Conservation (phyloP, 2,888 invertebrate genomes). For the Timema podura region DNA sequence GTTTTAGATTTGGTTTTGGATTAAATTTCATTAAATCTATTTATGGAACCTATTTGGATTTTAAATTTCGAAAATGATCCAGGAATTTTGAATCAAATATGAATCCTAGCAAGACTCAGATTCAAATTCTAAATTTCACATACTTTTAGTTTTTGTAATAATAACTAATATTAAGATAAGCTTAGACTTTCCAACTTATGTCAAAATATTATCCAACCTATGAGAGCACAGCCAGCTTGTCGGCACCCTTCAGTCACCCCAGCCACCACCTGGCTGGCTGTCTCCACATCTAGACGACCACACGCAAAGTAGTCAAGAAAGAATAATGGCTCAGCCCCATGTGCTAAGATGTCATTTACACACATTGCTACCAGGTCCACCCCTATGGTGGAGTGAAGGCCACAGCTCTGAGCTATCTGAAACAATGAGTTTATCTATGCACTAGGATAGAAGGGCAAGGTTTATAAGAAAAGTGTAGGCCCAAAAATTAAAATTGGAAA, state of each 20-base stretch:
- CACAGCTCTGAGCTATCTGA: slow-evolving; percentile 76
- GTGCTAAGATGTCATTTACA: slow-evolving; percentile 92
- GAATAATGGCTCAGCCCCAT: slow-evolving; percentile 92
- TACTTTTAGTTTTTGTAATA: too few species aligned
- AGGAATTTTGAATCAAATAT: too few species aligned
- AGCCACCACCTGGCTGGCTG: slow-evolving; percentile 72
- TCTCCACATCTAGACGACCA: slow-evolving; percentile 72
- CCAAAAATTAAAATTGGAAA: too few species aligned
- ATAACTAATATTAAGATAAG: too few species aligned
- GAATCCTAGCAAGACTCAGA: too few species aligned
- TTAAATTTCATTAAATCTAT: too few species aligned
- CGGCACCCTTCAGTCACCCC: slow-evolving; percentile 88
- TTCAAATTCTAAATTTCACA: too few species aligned
- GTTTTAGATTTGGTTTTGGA: too few species aligned
- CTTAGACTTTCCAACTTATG: too few species aligned
- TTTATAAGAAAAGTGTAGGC: too few species aligned
- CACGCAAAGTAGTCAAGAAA: slow-evolving; percentile 97
- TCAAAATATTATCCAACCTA: slow-evolving; percentile 56
- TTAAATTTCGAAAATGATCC: too few species aligned
- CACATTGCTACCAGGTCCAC: slow-evolving; percentile 98
- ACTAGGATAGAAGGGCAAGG: neutral
- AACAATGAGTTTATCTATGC: slow-evolving; percentile 41
- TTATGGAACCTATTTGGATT: too few species aligned
- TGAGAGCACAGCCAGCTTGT: slow-evolving; percentile 78
- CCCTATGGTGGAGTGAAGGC: slow-evolving; percentile 79